A percentile compares a stretch with the other conserved stretches of the same genome.
phyloP scores from a whole-genome alignment of 2,888 invertebrate species.

The Caenorhabditis sinica region DNA sequence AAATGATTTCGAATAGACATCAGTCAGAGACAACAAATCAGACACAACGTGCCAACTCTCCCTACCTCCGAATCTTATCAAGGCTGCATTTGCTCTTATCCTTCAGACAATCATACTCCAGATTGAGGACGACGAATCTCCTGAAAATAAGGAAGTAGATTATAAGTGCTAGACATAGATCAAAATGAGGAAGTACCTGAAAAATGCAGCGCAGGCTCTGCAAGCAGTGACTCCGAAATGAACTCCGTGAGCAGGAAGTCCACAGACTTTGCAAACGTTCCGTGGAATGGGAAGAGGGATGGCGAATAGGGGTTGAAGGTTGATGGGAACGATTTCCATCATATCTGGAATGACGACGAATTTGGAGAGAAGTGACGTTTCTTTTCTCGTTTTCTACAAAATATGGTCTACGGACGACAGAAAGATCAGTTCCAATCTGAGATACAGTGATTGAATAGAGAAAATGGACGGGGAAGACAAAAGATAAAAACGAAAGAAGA shows the following conservation, averaged over 20 bases:
- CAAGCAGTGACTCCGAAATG: slow-evolving; percentile 70
- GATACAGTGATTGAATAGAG: slow-evolving; percentile 26
- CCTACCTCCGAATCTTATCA: slow-evolving; percentile 57
- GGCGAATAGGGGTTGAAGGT: slow-evolving; percentile 11
- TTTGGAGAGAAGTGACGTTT: slow-evolving; percentile 17
- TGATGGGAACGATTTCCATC: slow-evolving; percentile 50
- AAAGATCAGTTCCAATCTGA: slow-evolving; percentile 63
- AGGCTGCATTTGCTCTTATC: slow-evolving; percentile 60
- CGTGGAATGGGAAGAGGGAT: background rate
- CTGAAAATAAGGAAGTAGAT: slow-evolving; percentile 47
- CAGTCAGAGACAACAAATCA: background rate
- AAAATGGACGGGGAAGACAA: slow-evolving; percentile 21
- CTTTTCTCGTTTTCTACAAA: slow-evolving; percentile 24
- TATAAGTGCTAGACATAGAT: background rate
- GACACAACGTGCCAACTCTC: background rate
- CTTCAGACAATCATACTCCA: slow-evolving; percentile 66
- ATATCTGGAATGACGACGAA: slow-evolving; percentile 39
- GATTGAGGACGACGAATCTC: slow-evolving; percentile 66
- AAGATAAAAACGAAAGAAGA: slow-evolving; percentile 28
- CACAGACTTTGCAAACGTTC: slow-evolving; percentile 59
- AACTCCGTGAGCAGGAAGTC: slow-evolving; percentile 65
- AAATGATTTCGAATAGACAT: background rate
- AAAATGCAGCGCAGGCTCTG: slow-evolving; percentile 70
- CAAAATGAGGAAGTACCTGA: slow-evolving; percentile 57
- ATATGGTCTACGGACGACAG: slow-evolving; percentile 39